Evolutionary conservation across 2,888 invertebrate species (phyloP).

Genomic region (Matsumyia berberina): DNA sequence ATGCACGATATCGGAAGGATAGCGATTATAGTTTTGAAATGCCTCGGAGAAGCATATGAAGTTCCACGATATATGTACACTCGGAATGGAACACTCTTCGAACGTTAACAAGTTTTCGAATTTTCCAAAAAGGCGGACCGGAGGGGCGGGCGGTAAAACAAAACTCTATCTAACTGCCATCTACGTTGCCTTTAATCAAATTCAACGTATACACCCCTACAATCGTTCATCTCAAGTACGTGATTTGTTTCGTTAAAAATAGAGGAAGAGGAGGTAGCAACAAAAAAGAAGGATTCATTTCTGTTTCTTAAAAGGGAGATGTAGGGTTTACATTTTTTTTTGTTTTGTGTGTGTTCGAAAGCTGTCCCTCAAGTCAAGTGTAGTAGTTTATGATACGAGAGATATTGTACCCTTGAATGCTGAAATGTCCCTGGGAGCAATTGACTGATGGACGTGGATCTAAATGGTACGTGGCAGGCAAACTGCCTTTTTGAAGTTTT

Average conservation of each 20-base stretch:
- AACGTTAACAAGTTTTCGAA: conserved; percentile 61
- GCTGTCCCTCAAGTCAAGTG: conserved; percentile 53
- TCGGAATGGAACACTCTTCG: conserved; percentile 57
- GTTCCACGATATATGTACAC: conserved; percentile 15
- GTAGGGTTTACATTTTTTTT: conserved; percentile 18
- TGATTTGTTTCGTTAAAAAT: conserved; percentile 68
- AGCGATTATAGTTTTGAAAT: conserved; percentile 68
- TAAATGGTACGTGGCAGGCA: conserved; percentile 54
- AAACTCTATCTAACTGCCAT: conserved; percentile 58
- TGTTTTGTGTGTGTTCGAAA: conserved; percentile 22
- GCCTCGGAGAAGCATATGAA: conserved; percentile 40
- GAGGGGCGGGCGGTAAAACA: conserved; percentile 13
- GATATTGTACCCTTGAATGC: conserved; percentile 60
- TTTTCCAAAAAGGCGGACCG: too few relatives aligned
- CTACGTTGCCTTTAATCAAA: conserved; percentile 69
- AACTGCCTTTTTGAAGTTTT: conserved; percentile 35
- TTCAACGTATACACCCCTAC: conserved; percentile 62
- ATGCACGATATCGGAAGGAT: conserved; percentile 48
- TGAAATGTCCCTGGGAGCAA: conserved; percentile 59
- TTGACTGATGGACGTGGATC: conserved; percentile 67
- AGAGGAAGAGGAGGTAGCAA: conserved; percentile 6
- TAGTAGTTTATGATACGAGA: conserved; percentile 67
- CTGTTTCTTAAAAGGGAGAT: conserved; percentile 35
- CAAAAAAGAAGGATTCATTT: conserved; percentile 21
- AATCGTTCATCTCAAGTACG: conserved; percentile 70